Conservation (phyloP, 2,113 vertebrate species). For the Melanotaenia duboulayi region DNA sequence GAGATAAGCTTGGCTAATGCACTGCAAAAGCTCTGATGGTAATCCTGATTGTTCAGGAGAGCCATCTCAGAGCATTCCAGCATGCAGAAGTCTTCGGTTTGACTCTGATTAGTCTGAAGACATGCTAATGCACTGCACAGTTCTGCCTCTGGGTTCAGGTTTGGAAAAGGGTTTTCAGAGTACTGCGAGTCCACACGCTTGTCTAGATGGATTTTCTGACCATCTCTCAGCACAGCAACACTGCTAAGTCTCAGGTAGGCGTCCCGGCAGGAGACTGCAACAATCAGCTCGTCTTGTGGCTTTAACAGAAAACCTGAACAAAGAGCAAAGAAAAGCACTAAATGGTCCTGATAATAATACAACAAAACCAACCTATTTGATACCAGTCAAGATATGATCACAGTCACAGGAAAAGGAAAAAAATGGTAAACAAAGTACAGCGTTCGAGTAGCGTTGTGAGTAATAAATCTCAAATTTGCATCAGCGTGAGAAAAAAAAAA, state of each 20-base stretch:
- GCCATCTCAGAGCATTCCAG: slow-evolving; percentile 93
- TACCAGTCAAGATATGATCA: neutral
- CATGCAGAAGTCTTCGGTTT: slow-evolving; percentile 75
- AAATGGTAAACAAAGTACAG: no score
- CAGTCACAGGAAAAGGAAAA: neutral
- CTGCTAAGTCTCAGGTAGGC: slow-evolving; percentile 90
- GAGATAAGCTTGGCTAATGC: slow-evolving; percentile 87
- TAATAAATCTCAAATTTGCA: no score
- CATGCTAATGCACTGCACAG: slow-evolving; percentile 91
- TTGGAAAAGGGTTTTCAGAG: neutral
- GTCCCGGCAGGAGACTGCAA: slow-evolving; percentile 92
- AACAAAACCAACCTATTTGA: neutral
- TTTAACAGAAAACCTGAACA: slow-evolving; percentile 86
- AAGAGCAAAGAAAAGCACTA: neutral
- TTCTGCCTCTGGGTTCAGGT: slow-evolving; percentile 86
- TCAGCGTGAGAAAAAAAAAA: no score
- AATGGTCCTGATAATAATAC: neutral
- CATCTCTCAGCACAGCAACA: slow-evolving; percentile 78
- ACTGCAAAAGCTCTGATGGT: slow-evolving; percentile 87
- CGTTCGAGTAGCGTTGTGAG: no score
- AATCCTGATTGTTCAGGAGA: slow-evolving; percentile 88
- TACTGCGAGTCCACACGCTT: neutral
- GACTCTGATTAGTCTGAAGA: slow-evolving; percentile 86
- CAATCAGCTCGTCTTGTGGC: slow-evolving; percentile 82
- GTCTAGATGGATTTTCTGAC: slow-evolving; percentile 61